Percentiles rank a stretch among this genome's conserved stretches.
These are phyloP conservation scores for Lathronympha strigana DNA, from an alignment of 2,888 invertebrate genomes.

Conservation along the genomic window DNA sequence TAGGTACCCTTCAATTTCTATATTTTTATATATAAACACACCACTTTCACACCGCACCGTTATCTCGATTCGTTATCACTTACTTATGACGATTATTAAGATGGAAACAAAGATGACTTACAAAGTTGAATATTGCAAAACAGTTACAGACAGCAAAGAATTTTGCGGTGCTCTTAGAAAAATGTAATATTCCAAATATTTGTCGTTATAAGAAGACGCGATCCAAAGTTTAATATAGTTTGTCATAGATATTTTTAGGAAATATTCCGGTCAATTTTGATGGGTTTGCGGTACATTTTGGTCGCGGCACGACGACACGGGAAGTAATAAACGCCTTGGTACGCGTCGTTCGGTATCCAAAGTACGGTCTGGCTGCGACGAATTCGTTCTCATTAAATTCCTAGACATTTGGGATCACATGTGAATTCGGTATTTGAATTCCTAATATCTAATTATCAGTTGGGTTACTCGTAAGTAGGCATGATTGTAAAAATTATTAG, in stretches of 20 bases:
- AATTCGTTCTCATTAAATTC: slow-evolving; percentile 55
- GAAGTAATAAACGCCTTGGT: slow-evolving; percentile 71
- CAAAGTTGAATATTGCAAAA: slow-evolving; percentile 21
- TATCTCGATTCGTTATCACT: too few relatives aligned
- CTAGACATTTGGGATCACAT: slow-evolving; percentile 46
- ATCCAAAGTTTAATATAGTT: slow-evolving; percentile 30
- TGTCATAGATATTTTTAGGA: slow-evolving; percentile 61
- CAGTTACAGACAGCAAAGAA: slow-evolving; percentile 13
- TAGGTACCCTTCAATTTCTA: too few relatives aligned
- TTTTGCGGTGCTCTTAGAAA: slow-evolving; percentile 3
- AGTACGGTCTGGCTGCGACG: slow-evolving; percentile 52
- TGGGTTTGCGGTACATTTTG: slow-evolving; percentile 66
- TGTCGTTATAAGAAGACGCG: slow-evolving; percentile 27
- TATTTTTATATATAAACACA: too few relatives aligned
- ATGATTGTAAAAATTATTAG: not conserved
- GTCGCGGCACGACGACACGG: slow-evolving; percentile 67
- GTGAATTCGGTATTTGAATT: slow-evolving; percentile 46
- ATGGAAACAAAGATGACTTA: not conserved
- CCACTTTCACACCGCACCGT: too few relatives aligned
- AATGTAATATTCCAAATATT: slow-evolving; percentile 31
- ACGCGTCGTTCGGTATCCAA: slow-evolving; percentile 54
- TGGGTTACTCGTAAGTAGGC: not conserved
- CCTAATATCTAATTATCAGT: slow-evolving; percentile 17
- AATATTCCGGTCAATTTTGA: slow-evolving; percentile 67
- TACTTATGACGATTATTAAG: too few relatives aligned